Conservation (phyloP, 2,797 vertebrate genomes). For the Telmatherina bonti region DNA sequence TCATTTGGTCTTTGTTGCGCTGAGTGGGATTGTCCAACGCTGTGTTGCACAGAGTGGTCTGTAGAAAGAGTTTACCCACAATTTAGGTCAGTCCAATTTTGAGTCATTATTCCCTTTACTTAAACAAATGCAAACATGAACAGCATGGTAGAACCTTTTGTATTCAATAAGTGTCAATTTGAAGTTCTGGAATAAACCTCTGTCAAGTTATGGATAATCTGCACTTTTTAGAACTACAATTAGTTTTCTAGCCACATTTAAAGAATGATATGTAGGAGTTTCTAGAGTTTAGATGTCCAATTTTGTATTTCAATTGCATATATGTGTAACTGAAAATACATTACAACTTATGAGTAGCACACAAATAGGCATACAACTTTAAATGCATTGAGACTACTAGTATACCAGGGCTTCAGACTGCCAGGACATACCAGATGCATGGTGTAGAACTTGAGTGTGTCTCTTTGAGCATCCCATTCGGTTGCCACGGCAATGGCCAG, state of each 20-base stretch:
- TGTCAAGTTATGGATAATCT: not conserved
- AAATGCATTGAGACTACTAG: not conserved
- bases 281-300: not conserved
- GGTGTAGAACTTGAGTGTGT: slow-evolving; percentile 93
- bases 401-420: not conserved
- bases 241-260: not conserved
- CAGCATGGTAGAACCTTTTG: not conserved
- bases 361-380: not conserved
- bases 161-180: not conserved
- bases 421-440: slow-evolving; percentile 91
- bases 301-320: not conserved
- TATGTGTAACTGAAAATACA: not conserved
- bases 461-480: slow-evolving; percentile 94
- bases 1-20: slow-evolving; percentile 89
- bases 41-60: slow-evolving; percentile 97
- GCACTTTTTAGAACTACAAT: not conserved
- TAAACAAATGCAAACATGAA: not conserved
- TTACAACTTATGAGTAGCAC: too few species aligned
- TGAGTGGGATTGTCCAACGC: slow-evolving; percentile 95
- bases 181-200: not conserved
- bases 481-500: slow-evolving; percentile 94
- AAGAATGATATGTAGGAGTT: not conserved
- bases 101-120: not conserved
- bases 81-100: not conserved
- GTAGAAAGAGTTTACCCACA: slow-evolving; percentile 24